These are phyloP conservation scores for Xenopus laevis DNA, from an alignment of 2,113 vertebrate genomes.

Conservation along the genomic window DNA sequence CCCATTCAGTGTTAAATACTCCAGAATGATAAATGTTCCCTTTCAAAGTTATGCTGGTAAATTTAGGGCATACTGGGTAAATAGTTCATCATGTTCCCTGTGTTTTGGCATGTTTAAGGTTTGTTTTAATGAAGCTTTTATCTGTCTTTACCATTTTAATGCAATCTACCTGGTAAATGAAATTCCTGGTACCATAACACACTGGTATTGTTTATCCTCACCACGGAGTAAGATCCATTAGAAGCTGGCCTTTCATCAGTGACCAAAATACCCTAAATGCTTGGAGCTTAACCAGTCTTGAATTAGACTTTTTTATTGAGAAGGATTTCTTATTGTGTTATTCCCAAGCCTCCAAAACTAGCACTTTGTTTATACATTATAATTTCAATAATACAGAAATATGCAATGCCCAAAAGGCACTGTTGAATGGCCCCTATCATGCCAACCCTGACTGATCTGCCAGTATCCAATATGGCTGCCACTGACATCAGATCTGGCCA, in stretches of 20 bases:
- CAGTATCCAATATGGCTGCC: no score
- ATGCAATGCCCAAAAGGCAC: no score
- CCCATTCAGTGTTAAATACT: not conserved
- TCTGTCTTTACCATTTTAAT: not conserved
- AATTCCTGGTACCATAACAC: not conserved
- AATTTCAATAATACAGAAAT: no score
- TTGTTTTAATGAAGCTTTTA: constrained; percentile 4
- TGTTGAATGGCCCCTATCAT: no score
- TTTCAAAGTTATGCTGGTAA: not conserved
- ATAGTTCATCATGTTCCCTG: not conserved
- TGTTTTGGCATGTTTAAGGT: constrained; percentile 14
- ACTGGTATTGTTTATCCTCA: not conserved
- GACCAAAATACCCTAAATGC: not conserved
- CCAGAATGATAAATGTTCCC: not conserved
- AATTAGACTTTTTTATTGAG: no score
- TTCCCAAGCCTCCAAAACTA: no score
- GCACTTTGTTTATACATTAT: no score
- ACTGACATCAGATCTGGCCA: no score
- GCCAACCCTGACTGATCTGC: no score
- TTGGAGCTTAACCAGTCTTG: not conserved
- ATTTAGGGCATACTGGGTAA: not conserved
- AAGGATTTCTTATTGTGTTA: no score
- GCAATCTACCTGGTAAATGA: not conserved
- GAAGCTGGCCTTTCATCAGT: not conserved
- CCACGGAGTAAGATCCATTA: not conserved